Conservation (phyloP, 2,888 invertebrate species). For the Limnephilus lunatus region DNA sequence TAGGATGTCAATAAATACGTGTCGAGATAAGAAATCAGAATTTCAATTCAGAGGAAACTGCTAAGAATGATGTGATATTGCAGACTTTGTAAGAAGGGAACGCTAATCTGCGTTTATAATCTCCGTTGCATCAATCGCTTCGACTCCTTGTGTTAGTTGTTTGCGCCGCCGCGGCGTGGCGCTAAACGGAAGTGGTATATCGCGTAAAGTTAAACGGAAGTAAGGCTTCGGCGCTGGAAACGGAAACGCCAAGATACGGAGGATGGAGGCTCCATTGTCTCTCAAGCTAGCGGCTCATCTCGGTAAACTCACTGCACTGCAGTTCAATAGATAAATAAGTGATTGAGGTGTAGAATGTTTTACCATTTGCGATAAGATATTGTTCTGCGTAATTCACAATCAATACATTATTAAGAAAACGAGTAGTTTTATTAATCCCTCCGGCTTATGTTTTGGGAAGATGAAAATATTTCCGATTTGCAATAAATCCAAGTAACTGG, state of each 20-base stretch:
- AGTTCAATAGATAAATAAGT: background rate
- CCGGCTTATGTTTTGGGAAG: too few species aligned
- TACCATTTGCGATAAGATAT: background rate
- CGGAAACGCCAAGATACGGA: background rate
- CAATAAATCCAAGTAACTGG: too few species aligned
- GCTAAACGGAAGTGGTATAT: background rate
- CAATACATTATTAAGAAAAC: background rate
- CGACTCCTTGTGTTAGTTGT: background rate
- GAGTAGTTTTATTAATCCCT: too few species aligned
- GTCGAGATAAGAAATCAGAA: background rate
- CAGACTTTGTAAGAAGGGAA: background rate
- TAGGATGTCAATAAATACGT: background rate
- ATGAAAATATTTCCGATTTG: too few species aligned
- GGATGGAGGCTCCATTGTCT: background rate
- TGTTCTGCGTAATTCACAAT: background rate
- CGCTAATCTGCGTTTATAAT: background rate
- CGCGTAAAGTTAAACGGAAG: slow-evolving; percentile 2
- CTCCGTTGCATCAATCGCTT: background rate
- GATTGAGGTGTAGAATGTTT: background rate
- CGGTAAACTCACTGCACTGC: background rate
- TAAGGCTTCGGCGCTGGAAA: background rate
- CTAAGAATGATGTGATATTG: background rate
- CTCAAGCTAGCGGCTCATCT: background rate
- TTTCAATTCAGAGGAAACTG: background rate
- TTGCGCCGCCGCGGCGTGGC: background rate